Conservation (phyloP, 2,888 invertebrate genomes). For the Polydrusus tereticollis region DNA sequence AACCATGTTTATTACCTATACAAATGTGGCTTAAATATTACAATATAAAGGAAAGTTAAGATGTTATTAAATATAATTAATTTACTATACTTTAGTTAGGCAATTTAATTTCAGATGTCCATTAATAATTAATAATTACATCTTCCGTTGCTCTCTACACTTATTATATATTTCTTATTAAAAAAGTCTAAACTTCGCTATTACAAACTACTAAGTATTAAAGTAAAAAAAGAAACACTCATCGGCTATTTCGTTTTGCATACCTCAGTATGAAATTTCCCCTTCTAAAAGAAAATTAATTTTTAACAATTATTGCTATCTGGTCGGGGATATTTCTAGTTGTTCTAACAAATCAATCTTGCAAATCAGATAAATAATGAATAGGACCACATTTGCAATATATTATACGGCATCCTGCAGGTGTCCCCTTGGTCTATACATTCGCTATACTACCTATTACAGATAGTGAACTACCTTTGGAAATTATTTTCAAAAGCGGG, state of each 20-base stretch:
- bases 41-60: no score
- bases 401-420: no score
- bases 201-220: conserved; percentile 50
- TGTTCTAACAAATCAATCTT: conserved; percentile 15
- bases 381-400: no score
- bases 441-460: no score
- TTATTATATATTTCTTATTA: conserved; percentile 48
- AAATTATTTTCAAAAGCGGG: no score
- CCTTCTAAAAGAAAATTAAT: conserved; percentile 55
- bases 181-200: conserved; percentile 51
- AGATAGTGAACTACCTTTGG: no score
- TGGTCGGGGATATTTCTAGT: conserved; percentile 61
- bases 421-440: no score
- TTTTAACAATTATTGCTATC: conserved; percentile 64
- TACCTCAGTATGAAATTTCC: conserved; percentile 52
- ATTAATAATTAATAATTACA: conserved; percentile 44
- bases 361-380: conserved; percentile 20
- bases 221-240: conserved; percentile 46
- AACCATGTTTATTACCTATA: no score
- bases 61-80: no score
- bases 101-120: conserved; percentile 41
- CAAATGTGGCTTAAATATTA: no score
- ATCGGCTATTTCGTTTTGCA: conserved; percentile 37
- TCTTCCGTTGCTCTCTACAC: conserved; percentile 37
- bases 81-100: no score